Base-by-base conservation (phyloP, 2,797 vertebrate genomes). In the Acrossocheilus wenchowensis region DNA sequence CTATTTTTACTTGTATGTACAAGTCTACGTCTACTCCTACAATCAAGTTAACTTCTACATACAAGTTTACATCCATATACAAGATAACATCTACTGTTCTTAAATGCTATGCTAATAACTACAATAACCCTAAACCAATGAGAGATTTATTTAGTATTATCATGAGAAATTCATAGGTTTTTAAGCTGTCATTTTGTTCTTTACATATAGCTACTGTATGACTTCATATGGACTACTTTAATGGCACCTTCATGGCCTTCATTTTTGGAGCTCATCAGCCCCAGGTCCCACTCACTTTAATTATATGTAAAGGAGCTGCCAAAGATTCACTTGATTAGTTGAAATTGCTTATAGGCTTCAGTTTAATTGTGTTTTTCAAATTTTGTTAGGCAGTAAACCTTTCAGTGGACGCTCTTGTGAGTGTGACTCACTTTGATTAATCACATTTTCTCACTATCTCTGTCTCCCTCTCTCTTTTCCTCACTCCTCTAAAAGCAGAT, bases 401-500 rank as follows among this genome's bases (percentile, higher is more conserved):
- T 87, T 85, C 52, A 73, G 60, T 36, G 84, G 74, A 78, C 21
- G 54, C 75, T 69, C 64, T 78, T 39, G 78, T 83, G 78, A 87
- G 75, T 39, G 64, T 71, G 39, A 60, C 84, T 86, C 78, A 72
- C 57, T 86, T 71, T 86, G 89, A 91, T 90, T 90, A 91, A 89
- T 91, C 69, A 72, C 87, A 88, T 87, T 86, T 81, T 77, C 69
- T 86, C 30, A 39, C 54, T 54, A 62, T 87, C 73, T 45, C 69
- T 69, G 17, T 78, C 48, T 80, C 78, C 50, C 85, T 71, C 80
- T 80, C 71, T 71, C 45, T 62, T 45, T 60, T 77, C 62, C 78
- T 73, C 62, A 48, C 45, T 74, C 86, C 82, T 85, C 87, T 91
- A 88, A 88, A 90, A 81, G 84, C 85, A 87, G 75, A 81, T 83